Evolutionary conservation across 2,888 invertebrate species (phyloP).

Genomic region (Osmoderma eremita): DNA sequence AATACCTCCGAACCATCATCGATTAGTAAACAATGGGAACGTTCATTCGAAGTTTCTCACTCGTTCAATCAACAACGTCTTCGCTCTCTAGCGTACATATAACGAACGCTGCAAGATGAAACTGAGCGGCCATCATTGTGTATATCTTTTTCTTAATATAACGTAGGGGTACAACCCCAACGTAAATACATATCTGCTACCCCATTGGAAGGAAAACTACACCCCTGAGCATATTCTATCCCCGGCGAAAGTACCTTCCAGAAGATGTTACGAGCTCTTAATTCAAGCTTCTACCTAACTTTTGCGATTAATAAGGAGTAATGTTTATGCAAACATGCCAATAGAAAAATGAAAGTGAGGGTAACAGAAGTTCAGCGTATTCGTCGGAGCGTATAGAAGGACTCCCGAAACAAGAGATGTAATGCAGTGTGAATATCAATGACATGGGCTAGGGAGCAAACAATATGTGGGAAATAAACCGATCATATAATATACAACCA

Average conservation of each 20-base stretch:
- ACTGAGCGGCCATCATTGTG: constrained; percentile 14
- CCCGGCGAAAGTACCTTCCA: neutral
- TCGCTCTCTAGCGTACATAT: neutral
- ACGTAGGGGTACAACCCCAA: constrained; percentile 13
- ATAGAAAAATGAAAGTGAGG: no score
- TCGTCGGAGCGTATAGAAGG: no score
- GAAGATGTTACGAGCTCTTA: neutral
- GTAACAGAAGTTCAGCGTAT: no score
- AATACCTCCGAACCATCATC: no score
- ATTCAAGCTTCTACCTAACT: neutral
- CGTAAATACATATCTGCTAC: constrained; percentile 15
- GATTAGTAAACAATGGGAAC: no score
- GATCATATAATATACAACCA: no score
- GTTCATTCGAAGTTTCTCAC: no score
- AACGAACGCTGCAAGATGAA: constrained; percentile 3
- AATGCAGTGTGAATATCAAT: no score
- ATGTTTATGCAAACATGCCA: constrained; percentile 8
- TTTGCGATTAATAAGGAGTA: neutral
- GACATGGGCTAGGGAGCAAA: no score
- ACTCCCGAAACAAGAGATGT: no score
- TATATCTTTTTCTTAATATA: constrained; percentile 15
- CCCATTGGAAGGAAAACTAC: constrained; percentile 39
- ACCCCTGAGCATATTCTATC: constrained; percentile 20
- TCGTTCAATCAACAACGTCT: no score
- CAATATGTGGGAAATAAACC: no score